Percentiles rank a stretch among this genome's conserved stretches.
phyloP scores from a whole-genome alignment of 1,140 invertebrate species.

The Belonocnema kinseyi region DNA sequence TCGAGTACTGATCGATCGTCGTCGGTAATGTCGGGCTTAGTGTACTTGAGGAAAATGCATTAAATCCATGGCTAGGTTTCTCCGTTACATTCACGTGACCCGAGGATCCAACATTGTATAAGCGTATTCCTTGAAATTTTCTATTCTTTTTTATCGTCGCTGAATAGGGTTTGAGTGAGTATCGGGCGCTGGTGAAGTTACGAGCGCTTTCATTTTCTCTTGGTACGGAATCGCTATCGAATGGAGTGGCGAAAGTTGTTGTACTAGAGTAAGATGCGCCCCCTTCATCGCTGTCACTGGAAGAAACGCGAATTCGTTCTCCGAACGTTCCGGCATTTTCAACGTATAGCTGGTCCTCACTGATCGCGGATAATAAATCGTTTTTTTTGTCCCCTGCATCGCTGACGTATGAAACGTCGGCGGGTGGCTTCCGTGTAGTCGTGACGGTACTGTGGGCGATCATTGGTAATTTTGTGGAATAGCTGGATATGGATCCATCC shows the following conservation, averaged over 20 bases:
- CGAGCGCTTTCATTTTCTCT: neutral
- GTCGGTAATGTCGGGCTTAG: neutral
- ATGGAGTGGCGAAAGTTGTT: neutral
- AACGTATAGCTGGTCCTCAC: constrained; percentile 53
- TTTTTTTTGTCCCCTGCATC: constrained; percentile 23
- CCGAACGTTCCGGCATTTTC: constrained; percentile 58
- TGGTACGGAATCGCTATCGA: neutral
- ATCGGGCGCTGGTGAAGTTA: neutral
- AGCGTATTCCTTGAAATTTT: neutral
- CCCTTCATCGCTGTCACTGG: neutral
- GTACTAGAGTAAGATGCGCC: neutral
- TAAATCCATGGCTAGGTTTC: neutral
- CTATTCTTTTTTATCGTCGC: constrained; percentile 2
- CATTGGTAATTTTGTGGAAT: constrained; percentile 21
- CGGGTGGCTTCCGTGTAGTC: neutral
- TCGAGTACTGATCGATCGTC: constrained; percentile 14
- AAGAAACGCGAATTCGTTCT: constrained; percentile 37
- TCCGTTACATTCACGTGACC: neutral
- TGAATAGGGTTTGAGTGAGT: neutral
- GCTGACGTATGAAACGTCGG: constrained; percentile 20
- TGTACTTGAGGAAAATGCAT: constrained; percentile 13
- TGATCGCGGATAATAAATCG: constrained; percentile 33
- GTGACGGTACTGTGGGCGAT: constrained; percentile 12
- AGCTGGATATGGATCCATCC: constrained; percentile 20
- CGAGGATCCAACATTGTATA: constrained; percentile 4